Base-by-base conservation (phyloP, 2,113 vertebrate genomes). In the Talpa occidentalis region DNA sequence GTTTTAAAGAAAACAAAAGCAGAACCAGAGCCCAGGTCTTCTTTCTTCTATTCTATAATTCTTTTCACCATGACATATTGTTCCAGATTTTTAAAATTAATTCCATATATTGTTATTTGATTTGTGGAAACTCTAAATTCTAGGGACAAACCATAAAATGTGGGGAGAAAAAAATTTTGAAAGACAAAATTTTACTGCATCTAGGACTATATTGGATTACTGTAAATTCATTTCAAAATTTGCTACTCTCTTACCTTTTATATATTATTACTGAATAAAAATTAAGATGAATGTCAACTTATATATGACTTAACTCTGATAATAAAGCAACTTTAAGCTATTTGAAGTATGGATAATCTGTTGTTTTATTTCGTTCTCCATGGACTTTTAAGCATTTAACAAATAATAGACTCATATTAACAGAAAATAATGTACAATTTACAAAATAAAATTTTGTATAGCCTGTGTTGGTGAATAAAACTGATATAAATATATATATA, bases 341-440 rank as follows among this genome's bases (percentile, higher is more conserved):
- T 92, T 85, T 92, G 49, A 88, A 88, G 44, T 80, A 16, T 35
- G 26, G 9, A 72, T 90, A 73, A 85, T 81, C 49, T 0, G 0
- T 49, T 30, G 3, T 40, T 93, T 92, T 86, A 10, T 78, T 54
- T 95, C 24, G 67, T 94, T 93, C 54, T 40, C 49, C 93, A 19
- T 28, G 59, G 40, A 76, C 30, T 72, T 28, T 60, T 22, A 91
- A 94, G 52, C 56, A 37, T 83, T 69, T 88, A 35, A 24, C 35
- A 92, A 83, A 90, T 88, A 80, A 83, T 22, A 82, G 49, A 78
- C 88, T 95, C 47, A 60, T 49, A 73, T 1, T 67, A 26, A 87
- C 17, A 87, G 78, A 91, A 93, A 79, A 90, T 44, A 93, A 91
- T 42, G 17, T 40, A 35, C 91, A 22, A 67, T 87, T 96, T 81